A percentile compares a stretch with the other conserved stretches of the same genome.
Conservation (phyloP, 2,113 vertebrate species). For the Lycocorax pyrrhopterus region DNA sequence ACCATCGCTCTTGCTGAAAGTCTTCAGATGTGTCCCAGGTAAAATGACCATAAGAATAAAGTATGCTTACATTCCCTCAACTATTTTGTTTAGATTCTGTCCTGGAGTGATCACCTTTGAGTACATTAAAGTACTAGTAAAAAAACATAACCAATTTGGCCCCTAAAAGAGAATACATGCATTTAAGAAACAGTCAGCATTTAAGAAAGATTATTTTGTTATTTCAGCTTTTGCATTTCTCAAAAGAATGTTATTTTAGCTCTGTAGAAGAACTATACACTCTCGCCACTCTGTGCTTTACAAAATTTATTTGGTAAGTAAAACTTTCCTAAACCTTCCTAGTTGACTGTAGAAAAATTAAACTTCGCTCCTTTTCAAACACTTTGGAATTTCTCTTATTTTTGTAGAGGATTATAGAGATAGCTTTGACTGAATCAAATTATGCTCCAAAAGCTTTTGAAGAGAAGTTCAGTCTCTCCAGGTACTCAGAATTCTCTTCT, state of each 20-base stretch:
- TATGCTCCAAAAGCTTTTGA: conserved; percentile 44
- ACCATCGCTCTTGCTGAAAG: background rate
- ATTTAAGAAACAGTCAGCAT: background rate
- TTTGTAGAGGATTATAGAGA: conserved; percentile 35
- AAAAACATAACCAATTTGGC: background rate
- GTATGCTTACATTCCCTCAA: background rate
- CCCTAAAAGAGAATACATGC: background rate
- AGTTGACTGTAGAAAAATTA: background rate
- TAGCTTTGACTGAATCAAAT: conserved; percentile 22
- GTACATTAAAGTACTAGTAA: background rate
- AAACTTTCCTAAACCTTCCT: background rate
- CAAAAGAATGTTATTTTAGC: background rate
- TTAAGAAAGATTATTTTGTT: background rate
- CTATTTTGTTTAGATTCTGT: background rate
- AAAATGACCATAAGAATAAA: background rate
- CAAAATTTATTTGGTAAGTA: background rate
- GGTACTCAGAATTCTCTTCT: background rate
- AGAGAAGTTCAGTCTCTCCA: conserved; percentile 34
- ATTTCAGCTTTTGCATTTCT: background rate
- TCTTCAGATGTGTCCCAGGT: background rate
- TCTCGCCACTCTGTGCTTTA: background rate
- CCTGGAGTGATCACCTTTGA: background rate
- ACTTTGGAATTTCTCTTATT: background rate
- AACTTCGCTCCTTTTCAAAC: background rate
- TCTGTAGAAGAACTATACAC: background rate